These are phyloP conservation scores for Eclectus roratus DNA, from an alignment of 2,113 vertebrate genomes.

Conservation along the genomic window DNA sequence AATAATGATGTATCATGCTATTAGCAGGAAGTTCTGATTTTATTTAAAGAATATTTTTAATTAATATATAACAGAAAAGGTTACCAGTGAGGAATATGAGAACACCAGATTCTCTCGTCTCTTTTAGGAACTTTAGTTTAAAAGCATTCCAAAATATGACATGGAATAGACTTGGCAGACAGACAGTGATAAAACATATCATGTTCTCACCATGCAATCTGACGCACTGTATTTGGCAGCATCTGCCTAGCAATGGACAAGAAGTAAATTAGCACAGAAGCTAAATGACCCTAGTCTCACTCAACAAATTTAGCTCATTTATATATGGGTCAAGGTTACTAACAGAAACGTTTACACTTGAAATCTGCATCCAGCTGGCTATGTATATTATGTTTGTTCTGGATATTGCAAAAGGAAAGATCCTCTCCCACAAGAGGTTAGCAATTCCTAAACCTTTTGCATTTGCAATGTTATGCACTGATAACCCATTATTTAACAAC, in stretches of 20 bases:
- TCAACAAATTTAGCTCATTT: slow-evolving; percentile 1
- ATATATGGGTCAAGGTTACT: background rate
- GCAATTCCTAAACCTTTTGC: background rate
- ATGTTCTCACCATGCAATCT: background rate
- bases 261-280: slow-evolving; percentile 31
- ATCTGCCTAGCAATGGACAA: background rate
- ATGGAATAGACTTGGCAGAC: background rate
- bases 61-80: background rate
- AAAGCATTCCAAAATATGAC: slow-evolving; percentile 7
- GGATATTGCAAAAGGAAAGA: background rate
- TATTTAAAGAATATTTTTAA: background rate
- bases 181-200: slow-evolving; percentile 12
- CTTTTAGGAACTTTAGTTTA: background rate
- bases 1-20: background rate
- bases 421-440: background rate
- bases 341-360: background rate
- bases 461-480: background rate
- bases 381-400: background rate
- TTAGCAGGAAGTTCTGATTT: background rate
- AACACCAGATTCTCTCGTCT: background rate
- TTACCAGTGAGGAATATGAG: background rate
- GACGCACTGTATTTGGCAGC: background rate
- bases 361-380: background rate
- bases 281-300: background rate
- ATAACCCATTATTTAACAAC: background rate